Percentiles rank a stretch among this genome's conserved stretches.
Conservation (phyloP, 2,888 invertebrate genomes). For the Patella caerulea region DNA sequence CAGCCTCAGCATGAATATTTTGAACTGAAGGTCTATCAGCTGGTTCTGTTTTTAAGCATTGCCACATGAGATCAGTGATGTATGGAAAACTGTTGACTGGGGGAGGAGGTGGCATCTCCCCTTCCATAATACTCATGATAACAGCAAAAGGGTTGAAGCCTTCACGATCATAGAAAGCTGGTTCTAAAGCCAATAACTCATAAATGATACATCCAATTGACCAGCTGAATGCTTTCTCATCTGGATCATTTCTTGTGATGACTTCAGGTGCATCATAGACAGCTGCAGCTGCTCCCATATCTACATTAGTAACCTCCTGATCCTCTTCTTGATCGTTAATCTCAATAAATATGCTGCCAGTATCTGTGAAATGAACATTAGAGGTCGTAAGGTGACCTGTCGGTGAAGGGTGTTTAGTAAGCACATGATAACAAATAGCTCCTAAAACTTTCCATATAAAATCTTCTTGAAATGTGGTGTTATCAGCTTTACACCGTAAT, state of each 20-base stretch:
- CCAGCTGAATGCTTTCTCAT: conserved; percentile 47
- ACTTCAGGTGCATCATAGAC: conserved; percentile 54
- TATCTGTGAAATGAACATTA: conserved; percentile 28
- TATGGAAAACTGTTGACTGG: conserved; percentile 24
- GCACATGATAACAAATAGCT: conserved; percentile 28
- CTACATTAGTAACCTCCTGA: conserved; percentile 19
- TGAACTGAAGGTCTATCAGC: conserved; percentile 35
- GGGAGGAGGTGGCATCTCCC: conserved; percentile 37
- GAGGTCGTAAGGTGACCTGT: conserved; percentile 31
- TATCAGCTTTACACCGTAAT: conserved; percentile 26
- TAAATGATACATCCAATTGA: conserved; percentile 51
- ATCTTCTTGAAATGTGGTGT: conserved; percentile 31
- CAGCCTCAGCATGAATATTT: conserved; percentile 20
- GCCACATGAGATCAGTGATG: conserved; percentile 30
- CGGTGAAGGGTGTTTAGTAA: conserved; percentile 20
- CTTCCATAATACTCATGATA: conserved; percentile 44
- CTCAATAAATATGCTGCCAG: conserved; percentile 36
- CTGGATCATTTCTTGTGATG: conserved; percentile 36
- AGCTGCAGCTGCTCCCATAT: conserved; percentile 31
- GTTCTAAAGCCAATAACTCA: conserved; percentile 51
- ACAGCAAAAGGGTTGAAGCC: conserved; percentile 47
- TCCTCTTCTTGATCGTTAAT: neutral
- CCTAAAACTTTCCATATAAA: conserved; percentile 42
- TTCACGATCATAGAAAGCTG: conserved; percentile 46
- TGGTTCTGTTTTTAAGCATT: conserved; percentile 37